phyloP scores from a whole-genome alignment of 2,113 vertebrate genomes.

The Pogonocichla stellata region DNA sequence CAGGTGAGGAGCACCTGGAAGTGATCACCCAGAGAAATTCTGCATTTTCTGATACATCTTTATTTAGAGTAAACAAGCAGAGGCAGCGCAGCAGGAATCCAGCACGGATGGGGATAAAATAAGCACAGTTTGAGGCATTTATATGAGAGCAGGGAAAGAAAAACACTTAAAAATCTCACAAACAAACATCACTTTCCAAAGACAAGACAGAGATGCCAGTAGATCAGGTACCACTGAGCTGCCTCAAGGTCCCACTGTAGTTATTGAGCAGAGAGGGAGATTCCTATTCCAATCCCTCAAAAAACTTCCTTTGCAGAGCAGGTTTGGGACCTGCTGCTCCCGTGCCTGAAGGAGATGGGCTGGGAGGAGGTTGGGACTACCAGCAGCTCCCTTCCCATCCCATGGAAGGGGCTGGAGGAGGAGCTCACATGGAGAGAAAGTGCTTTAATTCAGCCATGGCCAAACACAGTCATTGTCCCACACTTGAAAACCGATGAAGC shows the following conservation, averaged over 20 bases:
- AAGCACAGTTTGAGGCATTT: background rate
- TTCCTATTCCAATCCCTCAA: rapidly evolving
- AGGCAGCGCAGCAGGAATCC: background rate
- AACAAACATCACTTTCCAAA: background rate
- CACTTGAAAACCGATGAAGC: background rate
- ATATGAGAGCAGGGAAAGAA: background rate
- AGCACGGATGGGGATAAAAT: rapidly evolving
- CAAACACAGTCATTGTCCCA: rapidly evolving
- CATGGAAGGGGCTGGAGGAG: background rate
- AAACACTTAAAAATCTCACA: background rate
- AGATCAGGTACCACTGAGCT: background rate
- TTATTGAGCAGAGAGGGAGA: rapidly evolving
- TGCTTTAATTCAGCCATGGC: background rate
- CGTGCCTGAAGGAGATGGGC: background rate
- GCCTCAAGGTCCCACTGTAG: rapidly evolving
- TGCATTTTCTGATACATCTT: background rate
- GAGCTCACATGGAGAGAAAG: background rate
- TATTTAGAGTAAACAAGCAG: background rate
- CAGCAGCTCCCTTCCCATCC: background rate
- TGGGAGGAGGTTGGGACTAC: background rate
- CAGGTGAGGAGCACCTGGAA: background rate
- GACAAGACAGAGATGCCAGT: background rate
- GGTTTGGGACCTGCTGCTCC: background rate
- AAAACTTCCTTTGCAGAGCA: rapidly evolving
- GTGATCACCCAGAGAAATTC: background rate